Evolutionary conservation across 2,797 vertebrate genomes (phyloP), one percentile per base, ranked within the genome.

Genomic region (Salmo trutta): DNA sequence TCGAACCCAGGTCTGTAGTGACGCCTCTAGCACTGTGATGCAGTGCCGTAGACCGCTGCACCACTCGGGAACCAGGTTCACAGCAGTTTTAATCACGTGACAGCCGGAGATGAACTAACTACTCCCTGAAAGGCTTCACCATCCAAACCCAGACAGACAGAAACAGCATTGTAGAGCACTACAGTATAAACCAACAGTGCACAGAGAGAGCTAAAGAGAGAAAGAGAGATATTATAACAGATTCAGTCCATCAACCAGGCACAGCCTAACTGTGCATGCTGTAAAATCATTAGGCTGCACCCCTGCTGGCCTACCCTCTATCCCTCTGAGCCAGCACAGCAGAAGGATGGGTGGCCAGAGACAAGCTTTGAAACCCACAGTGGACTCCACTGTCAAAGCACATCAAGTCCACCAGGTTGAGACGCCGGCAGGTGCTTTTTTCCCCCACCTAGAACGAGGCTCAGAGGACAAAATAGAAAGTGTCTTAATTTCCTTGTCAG

Each of bases 251-350:
- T 70, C 62, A 72, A 84, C 31, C 74, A 64, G 7, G 24, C 59
- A 64, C 21, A 64, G 8, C 21, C 10, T 59, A 6, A 17, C 19
- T n/a, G 56, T n/a, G 90, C 90, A 91, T 51, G 87, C 75, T 80
- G 76, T 83, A 85, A 88, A 91, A 92, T 91, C 87, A 88, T 91
- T 88, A 91, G 79, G 72, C 82, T 75, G 83, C 81, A 75, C 84
- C 84, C 89, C 86, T 78, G 83, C 86, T 86, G 85, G 73, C 84
- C 73, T 74, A 75, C 82, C 77, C 79, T 31, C 54, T n/a, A 56
- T n/a, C 14, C 65, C 70, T 2, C 24, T 77, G 75, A 70, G 67
- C 78, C 76, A 65, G 51, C 33, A 17, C 10, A 36, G 59, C 75
- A 73, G 76, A 81, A 82, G 59, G 80, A 24, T 47, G 68, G 74